Percentiles rank a stretch among this genome's conserved stretches.
Conservation (phyloP, 2,113 vertebrate species). For the Excalfactoria chinensis region DNA sequence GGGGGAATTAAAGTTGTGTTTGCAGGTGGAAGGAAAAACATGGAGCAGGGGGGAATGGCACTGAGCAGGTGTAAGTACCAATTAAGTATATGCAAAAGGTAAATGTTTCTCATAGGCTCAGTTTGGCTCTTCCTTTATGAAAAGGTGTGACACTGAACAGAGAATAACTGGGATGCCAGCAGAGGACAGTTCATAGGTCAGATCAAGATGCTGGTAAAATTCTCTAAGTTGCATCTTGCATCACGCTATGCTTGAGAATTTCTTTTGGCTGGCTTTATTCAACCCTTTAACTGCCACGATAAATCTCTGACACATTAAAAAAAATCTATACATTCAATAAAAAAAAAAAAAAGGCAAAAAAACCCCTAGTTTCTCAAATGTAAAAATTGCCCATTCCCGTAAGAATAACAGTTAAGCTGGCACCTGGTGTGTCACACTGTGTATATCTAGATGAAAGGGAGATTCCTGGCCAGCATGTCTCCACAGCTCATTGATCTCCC, state of each 20-base stretch:
- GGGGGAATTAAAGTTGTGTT: neutral
- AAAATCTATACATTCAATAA: slow-evolving; percentile 46
- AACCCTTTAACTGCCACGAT: slow-evolving; percentile 61
- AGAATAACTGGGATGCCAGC: neutral
- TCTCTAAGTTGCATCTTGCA: slow-evolving; percentile 32
- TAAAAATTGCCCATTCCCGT: slow-evolving; percentile 46
- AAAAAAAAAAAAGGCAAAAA: neutral
- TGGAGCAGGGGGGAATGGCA: no score
- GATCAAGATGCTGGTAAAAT: slow-evolving; percentile 11
- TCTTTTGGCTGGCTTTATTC: slow-evolving; percentile 49
- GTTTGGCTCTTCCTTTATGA: neutral
- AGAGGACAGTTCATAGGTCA: slow-evolving; percentile 32
- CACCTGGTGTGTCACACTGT: slow-evolving; percentile 66
- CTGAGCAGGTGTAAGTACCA: neutral
- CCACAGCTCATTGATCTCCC: slow-evolving; percentile 79
- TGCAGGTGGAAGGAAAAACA: neutral
- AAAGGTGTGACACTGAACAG: neutral
- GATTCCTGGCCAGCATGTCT: slow-evolving; percentile 75
- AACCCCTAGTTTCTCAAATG: slow-evolving; percentile 16
- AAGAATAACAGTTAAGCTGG: slow-evolving; percentile 67
- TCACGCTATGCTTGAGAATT: slow-evolving; percentile 60
- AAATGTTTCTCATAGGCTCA: neutral
- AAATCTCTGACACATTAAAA: slow-evolving; percentile 62
- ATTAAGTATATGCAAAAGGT: neutral
- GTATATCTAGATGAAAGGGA: slow-evolving; percentile 74